These are phyloP conservation scores for Sinocyclocheilus rhinocerous DNA, from an alignment of 2,113 vertebrate species.

Conservation along the genomic window DNA sequence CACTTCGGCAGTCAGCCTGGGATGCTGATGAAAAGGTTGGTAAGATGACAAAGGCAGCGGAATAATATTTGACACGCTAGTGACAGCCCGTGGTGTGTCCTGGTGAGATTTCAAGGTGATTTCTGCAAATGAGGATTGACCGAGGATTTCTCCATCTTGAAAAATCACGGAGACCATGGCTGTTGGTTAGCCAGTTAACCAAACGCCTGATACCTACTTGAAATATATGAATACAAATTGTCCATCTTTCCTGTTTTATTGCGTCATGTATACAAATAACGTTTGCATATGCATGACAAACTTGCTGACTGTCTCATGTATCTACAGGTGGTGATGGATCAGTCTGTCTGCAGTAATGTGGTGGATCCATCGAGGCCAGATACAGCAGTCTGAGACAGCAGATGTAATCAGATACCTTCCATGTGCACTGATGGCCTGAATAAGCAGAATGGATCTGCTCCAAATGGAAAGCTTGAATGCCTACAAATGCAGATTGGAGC, in stretches of 20 bases:
- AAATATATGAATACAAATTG: slow-evolving; percentile 1
- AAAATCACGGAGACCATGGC: background rate
- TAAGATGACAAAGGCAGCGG: slow-evolving; percentile 33
- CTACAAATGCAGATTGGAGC: no score
- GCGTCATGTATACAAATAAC: slow-evolving; percentile 1
- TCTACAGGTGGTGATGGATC: slow-evolving; percentile 31
- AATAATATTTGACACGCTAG: background rate
- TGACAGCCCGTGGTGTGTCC: slow-evolving; percentile 2
- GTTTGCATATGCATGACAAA: slow-evolving; percentile 3
- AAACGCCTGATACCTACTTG: background rate
- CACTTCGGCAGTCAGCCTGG: slow-evolving; percentile 23
- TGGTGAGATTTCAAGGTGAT: slow-evolving; percentile 20
- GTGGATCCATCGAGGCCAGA: background rate
- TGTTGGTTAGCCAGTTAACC: background rate
- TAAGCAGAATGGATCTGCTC: slow-evolving; percentile 18
- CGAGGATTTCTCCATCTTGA: background rate
- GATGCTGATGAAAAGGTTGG: slow-evolving; percentile 32
- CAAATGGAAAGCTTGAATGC: slow-evolving; percentile 38
- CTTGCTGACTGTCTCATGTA: background rate
- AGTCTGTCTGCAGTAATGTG: slow-evolving; percentile 1
- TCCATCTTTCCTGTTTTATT: background rate
- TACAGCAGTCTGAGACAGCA: background rate
- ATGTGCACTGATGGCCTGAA: slow-evolving; percentile 3
- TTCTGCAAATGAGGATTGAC: slow-evolving; percentile 21
- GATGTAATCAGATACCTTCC: slow-evolving; percentile 22